Conservation (phyloP, 2,113 vertebrate species). For the Myotis davidii region DNA sequence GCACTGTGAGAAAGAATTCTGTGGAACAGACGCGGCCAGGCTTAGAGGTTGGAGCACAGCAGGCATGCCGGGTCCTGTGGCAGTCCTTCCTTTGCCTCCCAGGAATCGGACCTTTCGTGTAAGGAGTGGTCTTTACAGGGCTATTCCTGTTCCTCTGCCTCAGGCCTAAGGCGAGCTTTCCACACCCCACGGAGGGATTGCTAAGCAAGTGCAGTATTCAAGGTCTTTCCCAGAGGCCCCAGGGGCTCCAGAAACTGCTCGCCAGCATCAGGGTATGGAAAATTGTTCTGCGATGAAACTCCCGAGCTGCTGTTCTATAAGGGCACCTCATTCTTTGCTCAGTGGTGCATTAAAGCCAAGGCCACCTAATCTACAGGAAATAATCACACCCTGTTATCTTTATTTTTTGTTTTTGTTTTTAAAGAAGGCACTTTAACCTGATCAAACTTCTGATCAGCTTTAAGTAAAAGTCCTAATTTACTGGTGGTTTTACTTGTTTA, state of each 20-base stretch:
- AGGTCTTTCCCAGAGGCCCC: background rate
- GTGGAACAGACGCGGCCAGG: background rate
- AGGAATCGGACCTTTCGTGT: background rate
- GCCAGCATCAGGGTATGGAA: background rate
- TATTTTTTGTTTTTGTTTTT: background rate
- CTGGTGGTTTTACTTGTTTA: conserved; percentile 16
- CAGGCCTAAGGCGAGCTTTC: background rate
- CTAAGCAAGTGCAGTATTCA: background rate
- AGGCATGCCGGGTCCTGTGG: background rate
- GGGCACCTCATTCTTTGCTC: background rate
- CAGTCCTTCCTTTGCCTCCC: background rate
- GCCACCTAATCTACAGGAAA: background rate
- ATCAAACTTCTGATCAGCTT: background rate
- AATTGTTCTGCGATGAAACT: background rate
- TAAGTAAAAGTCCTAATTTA: conserved; percentile 18
- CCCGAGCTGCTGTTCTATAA: background rate
- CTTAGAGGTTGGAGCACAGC: background rate
- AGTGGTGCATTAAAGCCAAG: conserved; percentile 5
- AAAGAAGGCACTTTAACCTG: conserved; percentile 54
- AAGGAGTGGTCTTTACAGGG: background rate
- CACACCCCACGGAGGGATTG: background rate
- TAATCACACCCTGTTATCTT: background rate
- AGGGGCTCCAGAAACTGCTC: background rate
- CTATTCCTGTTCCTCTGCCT: background rate
- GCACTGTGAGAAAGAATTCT: background rate